Evolutionary conservation across 1,140 invertebrate species (phyloP), one percentile per base, ranked within the genome.

Genomic region (Cheumatopsyche charites): DNA sequence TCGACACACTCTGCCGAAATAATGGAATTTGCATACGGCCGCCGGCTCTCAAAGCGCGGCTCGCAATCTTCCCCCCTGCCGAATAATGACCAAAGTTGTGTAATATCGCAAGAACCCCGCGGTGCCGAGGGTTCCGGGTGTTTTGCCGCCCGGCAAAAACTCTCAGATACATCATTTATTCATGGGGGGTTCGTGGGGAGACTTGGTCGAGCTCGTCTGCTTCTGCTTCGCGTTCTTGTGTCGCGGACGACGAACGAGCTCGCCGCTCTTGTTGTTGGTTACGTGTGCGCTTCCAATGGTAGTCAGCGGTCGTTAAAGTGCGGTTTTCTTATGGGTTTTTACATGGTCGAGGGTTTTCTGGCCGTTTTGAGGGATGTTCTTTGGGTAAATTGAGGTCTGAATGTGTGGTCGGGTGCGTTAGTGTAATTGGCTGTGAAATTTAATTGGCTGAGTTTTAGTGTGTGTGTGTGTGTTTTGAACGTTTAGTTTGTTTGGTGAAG

Each of bases 11-110:
- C 29, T 36, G 29, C 29, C 29, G 29, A 36, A 36, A 36, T 36
- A 36, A 36, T 36, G 29, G 29, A 36, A 36, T 36, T 36, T 36
- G 29, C 29, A 36, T 36, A 36, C 29, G 29, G 3, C 29, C 29
- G 29, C 29, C 29, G 29, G 29, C 3, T 65, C 17, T 17, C 25
- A 65, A 47, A 66, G 43, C 17, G 36, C 25, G 43, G 63, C 63
- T 3, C 36, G 41, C 43, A 66, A 66, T 66, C 63, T 66, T 36
- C 43, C 41, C 15, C 63, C 25, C 6, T 11, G 63, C 23, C 55
- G 42, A 66, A 47, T 66, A 66, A 66, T 66, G 63, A 66, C 63
- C 63, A 66, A 66, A 66, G 63, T 66, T 66, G n/a, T 42, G 63
- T 47, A 66, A 66, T 66, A 66, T 66, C 63, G 21, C 63, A 15